phyloP scores from a whole-genome alignment of 2,113 vertebrate genomes.

The Neogale vison region DNA sequence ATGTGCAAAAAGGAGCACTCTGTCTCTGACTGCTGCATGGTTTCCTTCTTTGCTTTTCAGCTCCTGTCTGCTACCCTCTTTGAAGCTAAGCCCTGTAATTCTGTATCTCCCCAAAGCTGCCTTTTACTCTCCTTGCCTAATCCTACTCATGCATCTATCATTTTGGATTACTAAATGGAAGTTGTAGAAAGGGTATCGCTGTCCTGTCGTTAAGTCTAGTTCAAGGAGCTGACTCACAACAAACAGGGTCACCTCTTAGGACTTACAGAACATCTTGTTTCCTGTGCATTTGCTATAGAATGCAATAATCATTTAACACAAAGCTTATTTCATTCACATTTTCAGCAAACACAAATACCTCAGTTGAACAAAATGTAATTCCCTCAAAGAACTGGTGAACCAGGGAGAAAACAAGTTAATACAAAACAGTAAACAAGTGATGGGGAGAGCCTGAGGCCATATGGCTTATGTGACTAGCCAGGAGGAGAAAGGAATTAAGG shows the following conservation, averaged over 20 bases:
- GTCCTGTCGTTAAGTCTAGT: neutral
- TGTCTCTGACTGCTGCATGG: too few relatives aligned
- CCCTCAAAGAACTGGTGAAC: neutral
- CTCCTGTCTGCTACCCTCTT: neutral
- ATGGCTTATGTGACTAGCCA: neutral
- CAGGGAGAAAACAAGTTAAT: neutral
- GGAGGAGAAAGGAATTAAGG: neutral
- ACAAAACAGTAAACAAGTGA: neutral
- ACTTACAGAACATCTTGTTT: neutral
- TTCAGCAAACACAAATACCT: neutral
- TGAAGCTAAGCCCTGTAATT: neutral
- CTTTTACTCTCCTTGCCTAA: neutral
- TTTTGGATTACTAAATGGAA: neutral
- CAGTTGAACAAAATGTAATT: neutral
- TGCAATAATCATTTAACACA: neutral
- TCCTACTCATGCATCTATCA: neutral
- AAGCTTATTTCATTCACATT: neutral
- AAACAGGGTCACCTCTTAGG: accelerated
- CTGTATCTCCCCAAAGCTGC: neutral
- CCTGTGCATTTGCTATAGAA: accelerated
- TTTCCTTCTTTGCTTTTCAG: neutral
- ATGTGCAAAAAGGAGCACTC: neutral
- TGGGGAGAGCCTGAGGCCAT: neutral
- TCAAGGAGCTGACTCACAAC: neutral
- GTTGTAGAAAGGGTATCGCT: neutral